Conservation (phyloP, 2,113 vertebrate genomes). For the Thomomys bottae region DNA sequence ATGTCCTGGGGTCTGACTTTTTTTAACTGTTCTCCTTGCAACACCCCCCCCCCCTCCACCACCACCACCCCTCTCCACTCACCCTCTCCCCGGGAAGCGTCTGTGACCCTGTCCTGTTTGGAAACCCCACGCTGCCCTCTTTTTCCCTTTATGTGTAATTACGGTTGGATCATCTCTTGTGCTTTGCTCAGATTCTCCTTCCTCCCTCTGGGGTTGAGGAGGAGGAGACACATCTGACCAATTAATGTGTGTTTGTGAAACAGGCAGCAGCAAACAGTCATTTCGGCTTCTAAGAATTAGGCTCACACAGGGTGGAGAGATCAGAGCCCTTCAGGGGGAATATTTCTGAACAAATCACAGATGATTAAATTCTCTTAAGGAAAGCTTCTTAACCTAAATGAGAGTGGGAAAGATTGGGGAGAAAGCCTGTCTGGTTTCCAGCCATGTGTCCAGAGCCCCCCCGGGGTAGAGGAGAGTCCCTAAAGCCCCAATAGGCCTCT, state of each 20-base stretch:
- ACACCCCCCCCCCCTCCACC: background rate
- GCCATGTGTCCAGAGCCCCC: conserved; percentile 72
- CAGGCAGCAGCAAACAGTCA: conserved; percentile 81
- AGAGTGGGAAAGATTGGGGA: conserved; percentile 53
- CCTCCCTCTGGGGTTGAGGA: conserved; percentile 77
- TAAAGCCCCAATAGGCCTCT: conserved; percentile 58
- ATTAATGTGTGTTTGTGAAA: conserved; percentile 82
- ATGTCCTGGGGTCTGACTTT: conserved; percentile 68
- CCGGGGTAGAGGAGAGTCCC: conserved; percentile 64
- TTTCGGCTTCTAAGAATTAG: conserved; percentile 81
- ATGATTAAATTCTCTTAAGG: conserved; percentile 53
- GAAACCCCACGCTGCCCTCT: conserved; percentile 69
- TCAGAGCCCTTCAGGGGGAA: conserved; percentile 62
- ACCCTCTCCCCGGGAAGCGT: background rate
- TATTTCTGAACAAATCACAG: conserved; percentile 71
- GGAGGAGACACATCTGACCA: conserved; percentile 83
- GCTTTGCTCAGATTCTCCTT: conserved; percentile 79
- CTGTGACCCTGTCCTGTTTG: conserved; percentile 73
- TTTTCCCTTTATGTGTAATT: conserved; percentile 80
- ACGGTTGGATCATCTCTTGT: conserved; percentile 73
- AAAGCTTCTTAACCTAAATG: conserved; percentile 52
- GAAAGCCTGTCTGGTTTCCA: conserved; percentile 52
- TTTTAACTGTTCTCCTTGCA: conserved; percentile 45
- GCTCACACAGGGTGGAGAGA: conserved; percentile 76
- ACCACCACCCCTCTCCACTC: too few species aligned